These are phyloP conservation scores for Thunnus thynnus DNA, from an alignment of 2,113 vertebrate species.

Conservation along the genomic window DNA sequence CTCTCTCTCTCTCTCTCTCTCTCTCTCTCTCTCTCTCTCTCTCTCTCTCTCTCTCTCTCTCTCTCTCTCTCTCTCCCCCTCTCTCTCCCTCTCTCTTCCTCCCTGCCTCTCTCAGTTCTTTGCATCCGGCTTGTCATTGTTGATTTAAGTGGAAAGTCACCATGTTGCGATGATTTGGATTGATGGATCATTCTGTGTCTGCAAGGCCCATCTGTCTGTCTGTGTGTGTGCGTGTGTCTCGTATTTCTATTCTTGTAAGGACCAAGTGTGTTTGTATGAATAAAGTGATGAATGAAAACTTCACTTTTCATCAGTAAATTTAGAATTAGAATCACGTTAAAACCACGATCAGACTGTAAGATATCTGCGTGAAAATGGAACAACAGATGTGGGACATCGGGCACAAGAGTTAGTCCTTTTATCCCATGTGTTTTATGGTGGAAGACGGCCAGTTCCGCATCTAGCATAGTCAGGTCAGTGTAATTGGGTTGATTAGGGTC, in stretches of 20 bases:
- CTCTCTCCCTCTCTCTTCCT: neutral
- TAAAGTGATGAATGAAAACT: too few species aligned
- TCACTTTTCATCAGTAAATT: neutral
- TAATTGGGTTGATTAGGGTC: too few species aligned
- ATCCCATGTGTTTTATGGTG: too few species aligned
- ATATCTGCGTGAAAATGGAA: too few species aligned
- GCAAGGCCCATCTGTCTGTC: conserved; percentile 37
- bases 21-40: neutral
- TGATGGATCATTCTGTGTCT: conserved; percentile 47
- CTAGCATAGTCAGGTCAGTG: too few species aligned
- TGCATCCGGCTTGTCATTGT: conserved; percentile 26
- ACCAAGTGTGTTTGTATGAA: neutral
- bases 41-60: neutral
- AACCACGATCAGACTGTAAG: neutral
- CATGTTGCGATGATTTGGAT: conserved; percentile 61
- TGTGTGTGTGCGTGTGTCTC: neutral
- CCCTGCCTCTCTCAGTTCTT: neutral
- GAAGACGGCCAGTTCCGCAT: too few species aligned
- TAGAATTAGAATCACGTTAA: neutral
- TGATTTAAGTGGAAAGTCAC: conserved; percentile 62
- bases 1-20: neutral
- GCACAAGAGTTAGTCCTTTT: too few species aligned
- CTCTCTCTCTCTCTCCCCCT: neutral
- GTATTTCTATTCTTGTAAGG: neutral
- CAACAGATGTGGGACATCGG: too few species aligned